A percentile compares a stretch with the other conserved stretches of the same genome.
Evolutionary conservation across 1,140 invertebrate species (phyloP).

Genomic region (Octopus bimaculoides): DNA sequence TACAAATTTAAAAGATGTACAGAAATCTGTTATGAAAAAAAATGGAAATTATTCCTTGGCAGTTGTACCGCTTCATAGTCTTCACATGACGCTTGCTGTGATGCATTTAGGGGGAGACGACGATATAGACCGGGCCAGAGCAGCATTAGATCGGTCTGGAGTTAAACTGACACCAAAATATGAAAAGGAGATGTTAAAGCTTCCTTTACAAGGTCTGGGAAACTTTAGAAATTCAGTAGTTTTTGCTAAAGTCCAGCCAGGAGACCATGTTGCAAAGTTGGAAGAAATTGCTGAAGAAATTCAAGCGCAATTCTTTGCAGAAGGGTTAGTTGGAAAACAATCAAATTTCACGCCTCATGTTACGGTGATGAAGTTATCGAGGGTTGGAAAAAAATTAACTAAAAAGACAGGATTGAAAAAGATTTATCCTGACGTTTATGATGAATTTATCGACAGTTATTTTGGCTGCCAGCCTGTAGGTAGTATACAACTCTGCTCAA

Average conservation of each 20-base stretch:
- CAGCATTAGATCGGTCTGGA: constrained; percentile 17
- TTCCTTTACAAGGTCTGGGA: constrained; percentile 22
- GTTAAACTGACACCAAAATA: constrained; percentile 5
- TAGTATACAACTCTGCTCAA: constrained; percentile 24
- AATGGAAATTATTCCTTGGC: constrained; percentile 2
- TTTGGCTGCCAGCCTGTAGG: constrained; percentile 21
- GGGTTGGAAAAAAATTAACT: constrained; percentile 17
- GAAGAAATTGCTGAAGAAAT: constrained; percentile 23
- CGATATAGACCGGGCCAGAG: constrained; percentile 23
- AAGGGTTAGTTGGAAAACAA: constrained; percentile 20
- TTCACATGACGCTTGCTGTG: constrained; percentile 26
- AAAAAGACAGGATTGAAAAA: constrained; percentile 22
- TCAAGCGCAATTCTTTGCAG: constrained; percentile 14
- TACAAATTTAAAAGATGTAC: not conserved
- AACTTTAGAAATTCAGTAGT: constrained; percentile 23
- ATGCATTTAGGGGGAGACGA: constrained; percentile 18
- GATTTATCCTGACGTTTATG: constrained; percentile 20
- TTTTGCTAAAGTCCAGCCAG: constrained; percentile 23
- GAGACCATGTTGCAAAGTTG: constrained; percentile 15
- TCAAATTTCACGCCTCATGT: constrained; percentile 26
- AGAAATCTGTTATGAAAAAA: constrained; percentile 10
- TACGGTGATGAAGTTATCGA: constrained; percentile 27
- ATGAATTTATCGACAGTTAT: constrained; percentile 15
- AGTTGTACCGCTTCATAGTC: constrained; percentile 15
- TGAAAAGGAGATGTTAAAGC: not conserved